Evolutionary conservation across 2,113 vertebrate genomes (phyloP).

Genomic region (Passer domesticus): DNA sequence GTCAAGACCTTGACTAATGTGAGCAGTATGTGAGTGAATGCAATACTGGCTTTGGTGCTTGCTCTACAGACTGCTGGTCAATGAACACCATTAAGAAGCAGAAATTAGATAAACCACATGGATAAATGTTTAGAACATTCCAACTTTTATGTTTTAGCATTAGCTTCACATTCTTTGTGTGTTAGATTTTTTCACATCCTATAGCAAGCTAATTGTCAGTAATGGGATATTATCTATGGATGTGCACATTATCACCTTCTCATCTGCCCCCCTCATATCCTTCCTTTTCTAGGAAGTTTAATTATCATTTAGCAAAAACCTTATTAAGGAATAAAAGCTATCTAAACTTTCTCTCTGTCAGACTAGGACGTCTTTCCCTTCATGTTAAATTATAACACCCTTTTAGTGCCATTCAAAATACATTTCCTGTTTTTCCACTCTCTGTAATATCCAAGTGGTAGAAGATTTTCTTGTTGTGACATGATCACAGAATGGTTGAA

Average conservation of each 20-base stretch:
- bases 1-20: background rate
- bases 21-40: background rate
- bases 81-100: background rate
- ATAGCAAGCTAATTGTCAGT: background rate
- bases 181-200: background rate
- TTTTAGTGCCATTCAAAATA: background rate
- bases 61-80: background rate
- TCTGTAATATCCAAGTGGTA: background rate
- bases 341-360: background rate
- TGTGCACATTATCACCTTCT: background rate
- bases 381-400: background rate
- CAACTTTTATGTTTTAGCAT: background rate
- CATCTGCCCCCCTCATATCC: background rate
- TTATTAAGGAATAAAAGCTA: background rate
- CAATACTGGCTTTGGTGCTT: background rate
- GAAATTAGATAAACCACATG: background rate
- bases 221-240: background rate
- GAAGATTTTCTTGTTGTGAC: background rate
- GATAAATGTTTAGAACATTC: background rate
- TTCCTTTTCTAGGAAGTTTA: background rate
- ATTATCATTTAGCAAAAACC: background rate
- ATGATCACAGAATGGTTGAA: background rate
- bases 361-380: background rate
- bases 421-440: background rate
- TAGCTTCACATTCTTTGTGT: background rate